Evolutionary conservation across 2,888 invertebrate species (phyloP), one percentile per base, ranked within the genome.

Genomic region (Tuberolachnus salignus): DNA sequence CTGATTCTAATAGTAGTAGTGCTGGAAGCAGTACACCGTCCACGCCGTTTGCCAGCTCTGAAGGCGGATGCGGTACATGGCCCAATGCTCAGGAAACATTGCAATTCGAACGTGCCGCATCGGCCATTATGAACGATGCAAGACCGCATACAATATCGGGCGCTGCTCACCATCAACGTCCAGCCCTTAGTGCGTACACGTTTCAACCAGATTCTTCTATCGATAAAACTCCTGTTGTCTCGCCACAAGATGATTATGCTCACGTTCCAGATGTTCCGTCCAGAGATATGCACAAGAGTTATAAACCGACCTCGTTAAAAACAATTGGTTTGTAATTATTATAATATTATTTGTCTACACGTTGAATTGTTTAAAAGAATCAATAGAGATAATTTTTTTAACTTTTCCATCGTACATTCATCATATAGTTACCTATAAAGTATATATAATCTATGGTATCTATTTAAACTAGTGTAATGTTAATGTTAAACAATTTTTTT

Each of bases 101-200:
- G 66, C 92, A 92, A 83, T 92, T 91, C 83, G 92, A 92, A 83
- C 86, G 92, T 63, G 91, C 92, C 51, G 91, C 92, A 16, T 88
- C 89, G 14, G 90, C 91, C 70, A 91, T 91, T 82, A 91, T 94
- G 86, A 91, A 90, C 80, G 94, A 94, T 82, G 78, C 78, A n/a
- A 88, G 96, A 82, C 96, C 96, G 1, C 97, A 97, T 85, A 97
- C 97, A 64, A 97, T 97, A 84, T 96, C 96, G 8, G 92, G 95
- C 82, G 92, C 92, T 90, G 84, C 82, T 80, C 74, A 71, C 0
- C 81, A 81, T 74, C 82, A 81, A 75, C 89, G 97, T 81, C 92
- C 96, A 19, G 92, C 95, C 1, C 88, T 97, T 49, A 93, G 93
- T 82, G 93, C 92, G 49, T 94, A 94, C 86, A 94, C 96, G 83